phyloP scores from a whole-genome alignment of 2,888 invertebrate genomes.

The Eubasilissa splendida region DNA sequence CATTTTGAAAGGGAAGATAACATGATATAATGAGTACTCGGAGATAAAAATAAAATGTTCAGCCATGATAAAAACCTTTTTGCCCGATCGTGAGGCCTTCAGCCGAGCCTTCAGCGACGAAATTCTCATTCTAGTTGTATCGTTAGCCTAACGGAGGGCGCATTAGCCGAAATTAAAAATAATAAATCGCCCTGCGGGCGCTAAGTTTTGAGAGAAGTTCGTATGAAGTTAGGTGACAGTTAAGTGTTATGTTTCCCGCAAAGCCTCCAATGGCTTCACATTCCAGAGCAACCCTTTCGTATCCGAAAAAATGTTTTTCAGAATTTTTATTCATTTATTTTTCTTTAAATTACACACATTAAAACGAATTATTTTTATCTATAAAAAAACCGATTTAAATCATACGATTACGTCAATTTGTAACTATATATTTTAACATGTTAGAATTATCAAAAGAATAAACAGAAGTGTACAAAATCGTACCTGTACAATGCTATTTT shows the following conservation, averaged over 20 bases:
- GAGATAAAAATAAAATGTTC: background rate
- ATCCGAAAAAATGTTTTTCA: too few relatives aligned
- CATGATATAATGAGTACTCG: background rate
- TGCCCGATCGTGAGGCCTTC: background rate
- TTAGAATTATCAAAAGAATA: too few relatives aligned
- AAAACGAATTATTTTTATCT: too few relatives aligned
- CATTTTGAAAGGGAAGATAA: background rate
- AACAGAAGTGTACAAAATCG: too few relatives aligned
- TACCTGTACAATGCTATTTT: too few relatives aligned
- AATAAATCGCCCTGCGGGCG: constrained; percentile 18
- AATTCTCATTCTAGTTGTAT: background rate
- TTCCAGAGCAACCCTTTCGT: too few relatives aligned
- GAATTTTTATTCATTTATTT: too few relatives aligned
- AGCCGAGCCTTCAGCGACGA: background rate
- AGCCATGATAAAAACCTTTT: background rate
- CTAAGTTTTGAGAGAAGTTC: constrained; percentile 1
- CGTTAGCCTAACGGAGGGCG: constrained; percentile 1
- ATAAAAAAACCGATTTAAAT: too few relatives aligned
- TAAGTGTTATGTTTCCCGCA: constrained; percentile 25
- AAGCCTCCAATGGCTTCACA: background rate
- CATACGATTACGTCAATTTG: too few relatives aligned
- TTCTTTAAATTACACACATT: too few relatives aligned
- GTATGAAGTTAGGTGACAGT: constrained; percentile 31
- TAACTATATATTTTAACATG: too few relatives aligned
- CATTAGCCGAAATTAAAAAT: constrained; percentile 7